A percentile compares a stretch with the other conserved stretches of the same genome.
Evolutionary conservation across 2,888 invertebrate genomes (phyloP).

Genomic region (Melinaea marsaeus): DNA sequence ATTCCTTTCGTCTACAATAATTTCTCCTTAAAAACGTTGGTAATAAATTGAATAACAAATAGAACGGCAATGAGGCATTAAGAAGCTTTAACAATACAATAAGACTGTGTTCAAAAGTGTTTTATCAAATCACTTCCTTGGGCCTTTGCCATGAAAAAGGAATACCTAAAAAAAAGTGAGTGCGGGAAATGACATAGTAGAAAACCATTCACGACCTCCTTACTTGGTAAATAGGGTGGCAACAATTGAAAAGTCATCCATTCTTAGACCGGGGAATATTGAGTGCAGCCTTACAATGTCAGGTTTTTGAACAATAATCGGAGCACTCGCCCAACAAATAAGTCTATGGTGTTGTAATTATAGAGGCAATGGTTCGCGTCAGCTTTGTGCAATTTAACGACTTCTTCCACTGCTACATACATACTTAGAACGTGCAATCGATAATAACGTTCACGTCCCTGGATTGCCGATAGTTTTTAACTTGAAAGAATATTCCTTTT

Average conservation of each 20-base stretch:
- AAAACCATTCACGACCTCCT: constrained; percentile 59
- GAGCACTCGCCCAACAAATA: constrained; percentile 50
- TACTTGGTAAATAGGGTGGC: constrained; percentile 61
- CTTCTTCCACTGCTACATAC: constrained; percentile 50
- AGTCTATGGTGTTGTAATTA: constrained; percentile 54
- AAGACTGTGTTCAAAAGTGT: constrained; percentile 73
- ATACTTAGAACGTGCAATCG: constrained; percentile 40
- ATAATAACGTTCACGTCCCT: constrained; percentile 39
- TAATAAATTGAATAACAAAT: constrained; percentile 68
- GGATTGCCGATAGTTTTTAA: constrained; percentile 19
- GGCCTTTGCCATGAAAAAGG: constrained; percentile 51
- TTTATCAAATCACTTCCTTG: constrained; percentile 76
- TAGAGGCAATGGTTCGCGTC: constrained; percentile 40
- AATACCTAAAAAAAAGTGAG: constrained; percentile 63
- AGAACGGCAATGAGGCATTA: constrained; percentile 71
- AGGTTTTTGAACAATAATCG: constrained; percentile 48
- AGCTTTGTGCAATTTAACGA: constrained; percentile 45
- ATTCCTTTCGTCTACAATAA: constrained; percentile 66
- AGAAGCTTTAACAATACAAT: constrained; percentile 72
- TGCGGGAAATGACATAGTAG: constrained; percentile 71
- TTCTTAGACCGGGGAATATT: constrained; percentile 46
- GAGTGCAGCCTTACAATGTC: constrained; percentile 50
- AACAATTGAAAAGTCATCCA: constrained; percentile 74
- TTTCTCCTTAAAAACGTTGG: constrained; percentile 63
- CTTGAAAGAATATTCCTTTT: constrained; percentile 7